phyloP scores from a whole-genome alignment of 2,888 invertebrate species.

The Elaeidobius kamerunicus region DNA sequence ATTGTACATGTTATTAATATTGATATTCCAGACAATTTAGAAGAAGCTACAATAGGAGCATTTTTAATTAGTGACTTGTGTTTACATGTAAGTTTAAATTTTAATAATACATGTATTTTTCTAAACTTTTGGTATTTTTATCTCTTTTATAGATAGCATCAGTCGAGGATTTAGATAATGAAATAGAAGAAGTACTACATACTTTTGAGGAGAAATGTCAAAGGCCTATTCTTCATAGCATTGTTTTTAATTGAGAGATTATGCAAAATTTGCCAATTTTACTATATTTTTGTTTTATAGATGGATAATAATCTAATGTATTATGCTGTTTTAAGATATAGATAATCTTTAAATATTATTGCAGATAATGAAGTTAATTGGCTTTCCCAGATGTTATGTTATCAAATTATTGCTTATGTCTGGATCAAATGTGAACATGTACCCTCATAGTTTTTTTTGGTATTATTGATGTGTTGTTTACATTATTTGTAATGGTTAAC shows the following conservation, averaged over 20 bases:
- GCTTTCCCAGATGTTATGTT: background rate
- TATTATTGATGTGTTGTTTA: no score
- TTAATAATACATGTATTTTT: no score
- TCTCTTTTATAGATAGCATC: constrained; percentile 76
- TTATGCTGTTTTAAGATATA: background rate
- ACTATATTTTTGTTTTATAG: background rate
- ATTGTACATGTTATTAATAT: constrained; percentile 97
- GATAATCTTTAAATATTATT: background rate
- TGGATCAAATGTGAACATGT: no score
- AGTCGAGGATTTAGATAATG: constrained; percentile 93
- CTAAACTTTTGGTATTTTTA: no score
- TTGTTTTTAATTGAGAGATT: constrained; percentile 78
- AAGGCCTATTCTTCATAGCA: constrained; percentile 86
- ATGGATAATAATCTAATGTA: background rate
- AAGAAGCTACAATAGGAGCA: constrained; percentile 98
- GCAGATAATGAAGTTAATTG: background rate
- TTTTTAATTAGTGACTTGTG: constrained; percentile 97
- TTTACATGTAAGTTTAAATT: constrained; percentile 59
- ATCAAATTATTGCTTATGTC: no score
- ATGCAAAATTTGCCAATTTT: constrained; percentile 2
- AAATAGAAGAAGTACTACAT: constrained; percentile 93
- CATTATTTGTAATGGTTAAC: no score
- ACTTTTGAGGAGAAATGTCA: constrained; percentile 89
- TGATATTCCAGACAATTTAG: constrained; percentile 99
- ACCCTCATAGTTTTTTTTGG: no score